These are phyloP conservation scores for Trachymyrmex septentrionalis DNA, from an alignment of 1,140 invertebrate genomes.

Conservation along the genomic window DNA sequence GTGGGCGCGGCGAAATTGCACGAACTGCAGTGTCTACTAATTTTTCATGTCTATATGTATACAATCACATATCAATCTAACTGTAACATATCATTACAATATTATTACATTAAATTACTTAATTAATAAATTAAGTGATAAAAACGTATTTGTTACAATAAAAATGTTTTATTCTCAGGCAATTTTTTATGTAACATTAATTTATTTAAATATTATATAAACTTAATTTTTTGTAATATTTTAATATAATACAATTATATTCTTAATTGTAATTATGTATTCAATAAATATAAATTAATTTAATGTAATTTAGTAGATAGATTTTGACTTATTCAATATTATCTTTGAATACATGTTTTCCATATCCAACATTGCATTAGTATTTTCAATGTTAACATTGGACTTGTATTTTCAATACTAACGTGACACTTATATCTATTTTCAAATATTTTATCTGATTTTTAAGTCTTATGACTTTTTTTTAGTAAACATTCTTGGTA, in stretches of 20 bases:
- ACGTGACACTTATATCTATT: not conserved
- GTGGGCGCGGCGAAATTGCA: conserved; percentile 24
- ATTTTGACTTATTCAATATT: not conserved
- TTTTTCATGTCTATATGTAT: not conserved
- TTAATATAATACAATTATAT: not conserved
- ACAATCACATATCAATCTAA: not conserved
- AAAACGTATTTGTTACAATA: not conserved
- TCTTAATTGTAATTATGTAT: not conserved
- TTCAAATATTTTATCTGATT: not conserved
- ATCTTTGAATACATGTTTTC: not conserved
- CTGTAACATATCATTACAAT: not conserved
- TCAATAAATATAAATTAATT: not conserved
- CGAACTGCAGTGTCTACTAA: not conserved
- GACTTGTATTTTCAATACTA: not conserved
- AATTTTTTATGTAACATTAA: not conserved
- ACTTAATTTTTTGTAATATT: not conserved
- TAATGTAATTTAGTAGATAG: not conserved
- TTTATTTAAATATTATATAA: not conserved
- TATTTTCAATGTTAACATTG: not conserved
- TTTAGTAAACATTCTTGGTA: not conserved
- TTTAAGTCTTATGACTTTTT: not conserved
- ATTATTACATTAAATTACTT: not conserved
- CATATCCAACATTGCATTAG: not conserved
- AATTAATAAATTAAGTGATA: conserved; percentile 33
- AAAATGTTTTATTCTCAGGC: not conserved